phyloP scores from a whole-genome alignment of 2,888 invertebrate genomes.

The Ditylenchus weischeri region DNA sequence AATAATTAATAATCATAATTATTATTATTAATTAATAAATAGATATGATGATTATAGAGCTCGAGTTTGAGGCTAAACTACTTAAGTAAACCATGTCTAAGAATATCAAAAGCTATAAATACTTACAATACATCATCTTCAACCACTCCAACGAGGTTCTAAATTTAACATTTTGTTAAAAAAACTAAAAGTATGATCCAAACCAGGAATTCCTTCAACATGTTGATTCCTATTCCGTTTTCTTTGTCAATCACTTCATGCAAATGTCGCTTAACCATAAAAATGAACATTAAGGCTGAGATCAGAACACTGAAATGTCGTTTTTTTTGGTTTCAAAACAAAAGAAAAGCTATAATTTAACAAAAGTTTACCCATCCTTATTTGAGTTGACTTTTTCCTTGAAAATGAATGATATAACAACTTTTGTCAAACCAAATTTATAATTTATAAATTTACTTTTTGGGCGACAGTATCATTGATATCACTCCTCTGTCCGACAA shows the following conservation, averaged over 20 bases:
- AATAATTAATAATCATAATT: too few relatives aligned
- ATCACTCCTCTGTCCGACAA: too few relatives aligned
- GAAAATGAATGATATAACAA: not conserved
- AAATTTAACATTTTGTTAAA: not conserved
- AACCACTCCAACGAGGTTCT: constrained; percentile 1
- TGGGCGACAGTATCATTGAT: too few relatives aligned
- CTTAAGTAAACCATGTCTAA: too few relatives aligned
- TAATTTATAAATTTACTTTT: too few relatives aligned
- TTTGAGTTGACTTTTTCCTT: not conserved
- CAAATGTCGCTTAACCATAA: constrained; percentile 14
- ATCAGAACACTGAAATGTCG: constrained; percentile 4
- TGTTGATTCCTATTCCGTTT: not conserved
- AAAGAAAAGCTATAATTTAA: not conserved
- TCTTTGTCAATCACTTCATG: constrained; percentile 8
- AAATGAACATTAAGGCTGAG: constrained; percentile 7
- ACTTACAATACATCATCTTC: not conserved
- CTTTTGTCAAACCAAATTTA: too few relatives aligned
- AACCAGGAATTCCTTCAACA: constrained; percentile 7
- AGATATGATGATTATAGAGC: too few relatives aligned
- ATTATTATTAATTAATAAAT: too few relatives aligned
- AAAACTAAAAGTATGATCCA: not conserved
- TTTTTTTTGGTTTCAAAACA: not conserved
- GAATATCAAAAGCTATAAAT: not conserved
- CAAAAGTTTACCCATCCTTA: not conserved
- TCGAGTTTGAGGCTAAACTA: too few relatives aligned